These are phyloP conservation scores for Anthoptus insignis DNA, from an alignment of 2,888 invertebrate genomes.

Conservation along the genomic window DNA sequence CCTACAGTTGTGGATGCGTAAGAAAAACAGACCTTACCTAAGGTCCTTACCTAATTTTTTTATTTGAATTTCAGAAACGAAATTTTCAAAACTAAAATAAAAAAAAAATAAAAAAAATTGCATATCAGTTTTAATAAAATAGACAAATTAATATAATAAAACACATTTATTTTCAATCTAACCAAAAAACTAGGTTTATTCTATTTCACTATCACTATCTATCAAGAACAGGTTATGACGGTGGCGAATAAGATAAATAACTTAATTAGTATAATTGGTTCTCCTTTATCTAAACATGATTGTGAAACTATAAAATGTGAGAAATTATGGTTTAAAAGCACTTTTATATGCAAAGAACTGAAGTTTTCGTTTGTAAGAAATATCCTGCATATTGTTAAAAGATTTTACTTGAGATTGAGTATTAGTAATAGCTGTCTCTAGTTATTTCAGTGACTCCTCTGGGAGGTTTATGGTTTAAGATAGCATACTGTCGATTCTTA, in stretches of 20 bases:
- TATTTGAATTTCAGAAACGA: too few relatives aligned
- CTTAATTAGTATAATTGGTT: constrained; percentile 70
- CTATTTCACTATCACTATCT: constrained; percentile 6
- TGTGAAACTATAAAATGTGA: constrained; percentile 56
- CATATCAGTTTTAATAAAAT: too few relatives aligned
- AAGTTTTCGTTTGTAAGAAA: constrained; percentile 40
- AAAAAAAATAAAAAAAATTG: too few relatives aligned
- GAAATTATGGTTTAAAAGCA: constrained; percentile 56
- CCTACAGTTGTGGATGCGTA: too few relatives aligned
- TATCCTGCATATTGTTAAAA: constrained; percentile 42
- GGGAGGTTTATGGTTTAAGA: background rate
- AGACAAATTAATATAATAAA: too few relatives aligned
- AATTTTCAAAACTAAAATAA: too few relatives aligned
- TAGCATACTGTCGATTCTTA: background rate
- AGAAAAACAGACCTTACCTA: too few relatives aligned
- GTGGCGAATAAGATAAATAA: constrained; percentile 59
- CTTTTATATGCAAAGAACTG: constrained; percentile 52
- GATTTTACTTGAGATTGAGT: too few relatives aligned
- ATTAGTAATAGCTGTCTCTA: constrained; percentile 2
- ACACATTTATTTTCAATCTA: background rate
- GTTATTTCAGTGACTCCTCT: too few relatives aligned
- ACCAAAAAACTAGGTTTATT: constrained; percentile 19
- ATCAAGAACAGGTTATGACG: constrained; percentile 36
- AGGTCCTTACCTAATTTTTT: too few relatives aligned
- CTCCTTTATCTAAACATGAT: constrained; percentile 60